Base-by-base conservation (phyloP, 2,888 invertebrate species). In the Graphium colonna region DNA sequence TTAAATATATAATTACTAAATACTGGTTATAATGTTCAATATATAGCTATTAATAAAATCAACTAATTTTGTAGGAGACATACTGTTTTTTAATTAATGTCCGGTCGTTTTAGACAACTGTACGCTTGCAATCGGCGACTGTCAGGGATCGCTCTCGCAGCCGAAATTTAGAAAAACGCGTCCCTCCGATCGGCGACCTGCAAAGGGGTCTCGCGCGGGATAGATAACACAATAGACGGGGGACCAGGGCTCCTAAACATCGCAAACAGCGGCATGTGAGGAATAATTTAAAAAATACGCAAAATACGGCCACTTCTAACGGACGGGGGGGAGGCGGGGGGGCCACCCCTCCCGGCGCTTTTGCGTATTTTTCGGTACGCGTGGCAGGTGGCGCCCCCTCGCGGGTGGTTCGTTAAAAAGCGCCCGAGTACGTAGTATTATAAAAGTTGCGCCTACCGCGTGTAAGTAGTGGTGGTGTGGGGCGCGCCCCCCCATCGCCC, bases 401-500 rank as follows among this genome's bases (percentile, higher is more conserved):
- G 46, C 56, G 57, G 75, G 86, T 78, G 79, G 85, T 87, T 88
- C 86, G 87, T 87, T 88, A 87, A 89, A 89, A 89, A 88, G 83
- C 88, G 70, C 79, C 85, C 76, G 82, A 84, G 85, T 87, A 87
- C 85, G 86, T 88, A 87, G 86, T 86, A 88, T 88, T 89, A 89
- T 89, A 89, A 89, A 89, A 89, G 87, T 88, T 88, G 85, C 79
- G 88, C 88, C 88, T 88, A 88, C 88, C 79, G 82, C 85, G 88
- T 89, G 81, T 88, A 89, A 89, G 88, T 89, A 89, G 88, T 88
- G 78, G 60, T 63, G 80, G 82, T 66, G 67, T 70, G 79, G 68
- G 79, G 49, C 61, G 68, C 62, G 66, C 68, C 63, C 60, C 48
- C 63, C n/a, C n/a, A n/a, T n/a, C n/a, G 65, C 68, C 63, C 60